Base-by-base conservation (phyloP, 2,888 invertebrate species). In the Coleophora flavipennella region DNA sequence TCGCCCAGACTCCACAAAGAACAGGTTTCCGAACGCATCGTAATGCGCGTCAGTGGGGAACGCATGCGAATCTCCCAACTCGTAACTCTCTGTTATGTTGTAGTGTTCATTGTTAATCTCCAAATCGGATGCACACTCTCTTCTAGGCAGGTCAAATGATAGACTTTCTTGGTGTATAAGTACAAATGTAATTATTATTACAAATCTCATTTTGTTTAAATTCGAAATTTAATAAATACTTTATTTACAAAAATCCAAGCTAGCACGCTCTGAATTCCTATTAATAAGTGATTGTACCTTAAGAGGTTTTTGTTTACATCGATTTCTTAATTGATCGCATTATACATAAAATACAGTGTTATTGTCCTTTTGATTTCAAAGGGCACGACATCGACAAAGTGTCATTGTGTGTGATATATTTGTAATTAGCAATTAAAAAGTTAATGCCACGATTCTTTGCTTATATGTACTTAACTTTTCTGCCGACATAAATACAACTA, bases 1-100 rank as follows among this genome's bases (percentile, higher is more conserved):
- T 36, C 51, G 55, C 20, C 62, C 65, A 1, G 65, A 59, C 46
- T 67, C 63, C 2, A 81, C 72, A 29, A 61, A 81, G 47, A 81
- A 80, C 28, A 80, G 49, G 49, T 80, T 79, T 1, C 78, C 80
- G 20, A 55, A 64, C 1, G 46, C 55, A 43, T 80, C 80, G 35
- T 61, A 79, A 43, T 79, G 77, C 0, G 75, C 72, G 40, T 80
- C 75, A 1, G 68, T 67, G 0, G 80, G 77, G 33, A 60, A 61
- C 0, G 57, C 62, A 6, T n/a, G n/a, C n/a, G n/a, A n/a, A 13
- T 71, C 60, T 0, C 65, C 67, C 0, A 73, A 52, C 1, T 65
- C 41, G 36, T 74, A 75, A 0, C 57, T 62, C 26, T 66, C 43
- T 0, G 62, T 55, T 1, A 67, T 46, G 37, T 71, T 70, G 33